Percentiles rank a stretch among this genome's conserved stretches.
These are phyloP conservation scores for Sarcophaga peregrina DNA, from an alignment of 1,140 invertebrate genomes.

Conservation along the genomic window DNA sequence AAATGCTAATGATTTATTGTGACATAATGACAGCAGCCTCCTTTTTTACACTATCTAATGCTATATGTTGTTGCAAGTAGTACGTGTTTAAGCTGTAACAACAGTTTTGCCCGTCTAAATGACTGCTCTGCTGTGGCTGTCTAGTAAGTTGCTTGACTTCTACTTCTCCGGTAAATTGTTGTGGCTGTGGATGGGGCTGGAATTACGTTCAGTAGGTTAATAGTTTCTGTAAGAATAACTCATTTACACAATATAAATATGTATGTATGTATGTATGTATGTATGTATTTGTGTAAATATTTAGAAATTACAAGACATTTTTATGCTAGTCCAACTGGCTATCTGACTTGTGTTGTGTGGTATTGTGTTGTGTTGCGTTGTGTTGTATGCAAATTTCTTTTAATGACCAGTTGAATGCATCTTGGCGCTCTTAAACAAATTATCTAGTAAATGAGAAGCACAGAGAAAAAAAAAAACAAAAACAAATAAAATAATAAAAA, in stretches of 20 bases:
- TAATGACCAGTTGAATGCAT: constrained; percentile 15
- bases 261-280: no score
- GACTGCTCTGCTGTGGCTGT: no score
- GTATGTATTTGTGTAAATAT: background rate
- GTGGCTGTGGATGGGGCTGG: background rate
- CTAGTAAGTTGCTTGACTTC: no score
- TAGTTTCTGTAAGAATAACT: constrained; percentile 8
- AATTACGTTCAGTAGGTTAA: constrained; percentile 31
- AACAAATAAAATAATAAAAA: no score
- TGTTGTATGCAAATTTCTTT: constrained; percentile 35
- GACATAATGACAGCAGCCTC: constrained; percentile 14
- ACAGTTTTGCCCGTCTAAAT: no score
- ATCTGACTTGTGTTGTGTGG: background rate
- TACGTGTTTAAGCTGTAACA: no score
- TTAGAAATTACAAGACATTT: no score
- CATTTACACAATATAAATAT: no score
- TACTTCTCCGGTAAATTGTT: no score
- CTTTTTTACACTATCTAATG: no score
- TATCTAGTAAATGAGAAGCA: constrained; percentile 9
- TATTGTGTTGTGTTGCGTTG: constrained; percentile 15
- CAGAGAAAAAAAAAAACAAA: background rate
- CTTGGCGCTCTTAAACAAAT: background rate
- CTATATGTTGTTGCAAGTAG: no score
- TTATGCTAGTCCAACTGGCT: no score
- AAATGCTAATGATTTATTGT: constrained; percentile 32